A percentile compares a stretch with the other conserved stretches of the same genome.
phyloP scores from a whole-genome alignment of 2,797 vertebrate species.

The Sebastes miniatus region DNA sequence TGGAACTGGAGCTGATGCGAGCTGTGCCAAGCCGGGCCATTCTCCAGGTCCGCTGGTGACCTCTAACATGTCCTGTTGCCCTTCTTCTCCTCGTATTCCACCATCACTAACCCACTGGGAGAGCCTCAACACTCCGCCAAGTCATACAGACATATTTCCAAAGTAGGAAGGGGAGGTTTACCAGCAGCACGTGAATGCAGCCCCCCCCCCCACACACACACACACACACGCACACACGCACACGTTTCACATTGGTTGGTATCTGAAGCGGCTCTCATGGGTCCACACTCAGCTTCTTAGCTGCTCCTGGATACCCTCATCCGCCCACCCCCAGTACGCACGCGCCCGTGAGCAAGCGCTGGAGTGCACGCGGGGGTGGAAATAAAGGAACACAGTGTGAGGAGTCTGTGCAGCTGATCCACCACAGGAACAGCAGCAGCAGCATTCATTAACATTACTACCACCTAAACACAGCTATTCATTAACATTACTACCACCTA shows the following conservation, averaged over 20 bases:
- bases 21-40: background rate
- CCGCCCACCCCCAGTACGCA: background rate
- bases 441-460: too few species aligned
- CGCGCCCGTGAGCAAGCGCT: background rate
- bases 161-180: background rate
- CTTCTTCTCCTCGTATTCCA: background rate
- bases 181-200: constrained; percentile 33
- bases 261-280: constrained; percentile 6
- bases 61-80: background rate
- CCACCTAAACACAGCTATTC: too few species aligned
- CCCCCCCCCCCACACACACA: background rate
- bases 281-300: background rate
- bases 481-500: too few species aligned
- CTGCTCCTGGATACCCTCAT: background rate
- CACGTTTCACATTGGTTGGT: constrained; percentile 4
- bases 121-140: background rate
- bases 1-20: background rate
- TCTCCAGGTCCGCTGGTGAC: too few species aligned
- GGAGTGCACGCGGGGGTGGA: background rate
- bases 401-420: too few species aligned
- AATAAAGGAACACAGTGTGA: too few species aligned
- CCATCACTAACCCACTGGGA: too few species aligned
- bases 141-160: background rate
- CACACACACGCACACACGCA: background rate
- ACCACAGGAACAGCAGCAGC: too few species aligned